Conservation (phyloP, 2,888 invertebrate genomes). For the Diabrotica balteata region DNA sequence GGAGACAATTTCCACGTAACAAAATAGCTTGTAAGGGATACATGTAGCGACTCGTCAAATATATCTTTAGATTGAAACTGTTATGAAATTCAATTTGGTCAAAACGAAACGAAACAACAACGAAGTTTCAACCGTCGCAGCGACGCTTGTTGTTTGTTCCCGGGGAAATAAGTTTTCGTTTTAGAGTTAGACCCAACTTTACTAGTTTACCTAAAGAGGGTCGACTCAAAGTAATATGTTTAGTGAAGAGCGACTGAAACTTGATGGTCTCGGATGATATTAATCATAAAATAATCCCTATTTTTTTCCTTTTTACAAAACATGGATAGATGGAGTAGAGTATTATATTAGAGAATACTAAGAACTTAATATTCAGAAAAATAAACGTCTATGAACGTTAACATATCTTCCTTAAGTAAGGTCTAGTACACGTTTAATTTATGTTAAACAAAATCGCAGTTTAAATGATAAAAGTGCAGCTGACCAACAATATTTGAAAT, state of each 20-base stretch:
- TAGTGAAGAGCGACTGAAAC: neutral
- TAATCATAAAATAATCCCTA: no score
- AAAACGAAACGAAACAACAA: slow-evolving; percentile 13
- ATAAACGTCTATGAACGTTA: no score
- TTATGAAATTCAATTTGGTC: slow-evolving; percentile 22
- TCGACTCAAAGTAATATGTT: slow-evolving; percentile 7
- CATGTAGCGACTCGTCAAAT: slow-evolving; percentile 11
- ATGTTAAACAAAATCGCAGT: no score
- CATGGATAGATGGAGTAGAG: no score
- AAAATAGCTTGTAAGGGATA: slow-evolving; percentile 3
- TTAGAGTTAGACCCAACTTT: slow-evolving; percentile 8
- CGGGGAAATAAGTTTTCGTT: slow-evolving; percentile 14
- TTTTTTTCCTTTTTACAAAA: no score
- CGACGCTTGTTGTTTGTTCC: slow-evolving; percentile 4
- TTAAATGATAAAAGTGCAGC: no score
- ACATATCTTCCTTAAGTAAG: no score
- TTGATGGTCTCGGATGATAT: no score
- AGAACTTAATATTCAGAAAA: no score
- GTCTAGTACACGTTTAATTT: no score
- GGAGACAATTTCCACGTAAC: neutral
- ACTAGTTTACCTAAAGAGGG: slow-evolving; percentile 10
- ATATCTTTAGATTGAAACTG: slow-evolving; percentile 16
- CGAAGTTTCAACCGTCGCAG: slow-evolving; percentile 9
- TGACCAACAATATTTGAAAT: no score
- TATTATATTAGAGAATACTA: no score